phyloP scores from a whole-genome alignment of 2,888 invertebrate species.

The Chymomyza procnemis region DNA sequence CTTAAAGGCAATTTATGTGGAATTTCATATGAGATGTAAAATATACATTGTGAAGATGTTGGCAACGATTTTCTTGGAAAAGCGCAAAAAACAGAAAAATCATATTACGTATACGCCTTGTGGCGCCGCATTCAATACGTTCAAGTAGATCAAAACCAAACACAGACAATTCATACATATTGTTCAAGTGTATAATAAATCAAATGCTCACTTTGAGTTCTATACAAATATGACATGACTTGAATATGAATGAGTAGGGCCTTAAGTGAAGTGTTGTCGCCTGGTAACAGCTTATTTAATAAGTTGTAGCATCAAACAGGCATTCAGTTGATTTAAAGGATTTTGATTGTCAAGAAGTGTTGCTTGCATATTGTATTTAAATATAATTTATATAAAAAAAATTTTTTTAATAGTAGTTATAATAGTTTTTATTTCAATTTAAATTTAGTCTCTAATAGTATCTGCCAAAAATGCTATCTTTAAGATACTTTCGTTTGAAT shows the following conservation, averaged over 20 bases:
- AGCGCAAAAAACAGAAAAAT: neutral
- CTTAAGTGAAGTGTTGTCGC: neutral
- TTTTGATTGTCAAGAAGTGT: neutral
- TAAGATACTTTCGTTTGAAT: too few relatives aligned
- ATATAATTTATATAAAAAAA: too few relatives aligned
- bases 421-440: too few relatives aligned
- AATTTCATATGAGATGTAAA: neutral
- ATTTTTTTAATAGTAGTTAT: too few relatives aligned
- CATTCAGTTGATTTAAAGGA: neutral
- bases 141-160: neutral
- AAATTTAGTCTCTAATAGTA: too few relatives aligned
- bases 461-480: too few relatives aligned
- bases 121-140: neutral
- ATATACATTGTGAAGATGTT: neutral
- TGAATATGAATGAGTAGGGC: neutral
- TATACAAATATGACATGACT: neutral
- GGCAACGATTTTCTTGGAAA: neutral
- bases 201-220: neutral
- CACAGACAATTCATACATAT: neutral
- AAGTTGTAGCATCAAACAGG: neutral
- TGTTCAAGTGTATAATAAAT: neutral
- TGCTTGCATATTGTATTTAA: neutral
- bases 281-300: neutral
- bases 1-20: neutral
- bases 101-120: neutral